phyloP scores from a whole-genome alignment of 2,113 vertebrate genomes.

The Pithys albifrons region DNA sequence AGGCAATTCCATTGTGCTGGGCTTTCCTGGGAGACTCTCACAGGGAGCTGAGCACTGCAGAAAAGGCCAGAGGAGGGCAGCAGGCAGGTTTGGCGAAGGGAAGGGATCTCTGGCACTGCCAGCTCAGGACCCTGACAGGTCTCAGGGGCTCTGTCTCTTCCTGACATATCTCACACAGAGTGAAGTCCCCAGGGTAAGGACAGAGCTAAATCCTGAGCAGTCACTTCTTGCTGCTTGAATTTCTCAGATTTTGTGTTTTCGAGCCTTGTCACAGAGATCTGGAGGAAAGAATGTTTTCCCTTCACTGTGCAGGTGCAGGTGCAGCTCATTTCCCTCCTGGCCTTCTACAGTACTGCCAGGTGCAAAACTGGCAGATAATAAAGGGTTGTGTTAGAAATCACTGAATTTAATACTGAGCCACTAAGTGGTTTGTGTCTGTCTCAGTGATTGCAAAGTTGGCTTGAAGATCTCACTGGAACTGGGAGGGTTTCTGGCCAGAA shows the following conservation, averaged over 20 bases:
- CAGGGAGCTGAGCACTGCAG: background rate
- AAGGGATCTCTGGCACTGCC: background rate
- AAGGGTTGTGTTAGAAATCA: background rate
- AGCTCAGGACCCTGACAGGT: background rate
- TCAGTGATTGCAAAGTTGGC: background rate
- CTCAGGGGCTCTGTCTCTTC: background rate
- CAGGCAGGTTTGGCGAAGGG: background rate
- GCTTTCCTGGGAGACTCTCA: background rate
- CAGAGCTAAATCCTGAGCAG: background rate
- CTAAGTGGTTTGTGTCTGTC: background rate
- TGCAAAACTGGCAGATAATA: background rate
- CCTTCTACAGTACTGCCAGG: background rate
- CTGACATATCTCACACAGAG: background rate
- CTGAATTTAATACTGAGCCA: background rate
- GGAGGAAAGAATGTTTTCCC: background rate
- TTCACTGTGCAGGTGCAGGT: background rate
- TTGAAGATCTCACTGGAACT: background rate
- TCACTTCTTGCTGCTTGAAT: background rate
- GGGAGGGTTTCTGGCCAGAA: background rate
- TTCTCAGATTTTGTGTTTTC: background rate
- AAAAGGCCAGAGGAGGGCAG: background rate
- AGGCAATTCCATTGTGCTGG: background rate
- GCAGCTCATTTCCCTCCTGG: background rate
- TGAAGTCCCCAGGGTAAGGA: background rate
- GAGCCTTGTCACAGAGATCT: background rate